phyloP scores from a whole-genome alignment of 2,888 invertebrate species.

The Hecatera dysodea region DNA sequence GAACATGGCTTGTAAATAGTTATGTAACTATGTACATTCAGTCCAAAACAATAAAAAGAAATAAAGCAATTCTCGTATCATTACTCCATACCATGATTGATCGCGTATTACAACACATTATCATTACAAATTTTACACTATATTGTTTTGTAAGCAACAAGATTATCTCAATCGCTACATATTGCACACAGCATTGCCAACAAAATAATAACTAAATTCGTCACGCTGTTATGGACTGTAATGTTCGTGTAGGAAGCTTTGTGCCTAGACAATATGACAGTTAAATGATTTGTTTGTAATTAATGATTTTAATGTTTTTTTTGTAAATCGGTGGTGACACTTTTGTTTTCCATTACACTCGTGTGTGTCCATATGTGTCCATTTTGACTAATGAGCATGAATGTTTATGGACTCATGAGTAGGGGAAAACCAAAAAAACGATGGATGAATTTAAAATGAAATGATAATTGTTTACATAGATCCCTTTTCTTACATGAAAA shows the following conservation, averaged over 20 bases:
- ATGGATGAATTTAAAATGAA: too few species aligned
- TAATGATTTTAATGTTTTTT: background rate
- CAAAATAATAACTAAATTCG: conserved; percentile 33
- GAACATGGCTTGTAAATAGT: too few species aligned
- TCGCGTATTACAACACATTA: conserved; percentile 24
- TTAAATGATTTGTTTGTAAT: background rate
- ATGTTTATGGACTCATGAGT: background rate
- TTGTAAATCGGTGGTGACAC: background rate
- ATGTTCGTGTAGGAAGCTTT: conserved; percentile 17
- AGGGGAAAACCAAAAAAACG: background rate
- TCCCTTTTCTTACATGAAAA: too few species aligned
- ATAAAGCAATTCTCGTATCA: background rate
- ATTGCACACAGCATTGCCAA: conserved; percentile 17
- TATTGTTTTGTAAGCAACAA: conserved; percentile 22
- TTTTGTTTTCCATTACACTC: background rate
- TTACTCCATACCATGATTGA: conserved; percentile 33
- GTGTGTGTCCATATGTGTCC: background rate
- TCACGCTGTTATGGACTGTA: conserved; percentile 29
- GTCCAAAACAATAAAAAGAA: background rate
- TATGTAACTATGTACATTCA: too few species aligned
- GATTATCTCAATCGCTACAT: conserved; percentile 29
- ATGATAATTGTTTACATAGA: too few species aligned
- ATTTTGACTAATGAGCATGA: background rate
- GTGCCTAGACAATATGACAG: background rate
- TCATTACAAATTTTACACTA: conserved; percentile 27